phyloP scores from a whole-genome alignment of 2,888 invertebrate genomes.

The Daptonema setosum region DNA sequence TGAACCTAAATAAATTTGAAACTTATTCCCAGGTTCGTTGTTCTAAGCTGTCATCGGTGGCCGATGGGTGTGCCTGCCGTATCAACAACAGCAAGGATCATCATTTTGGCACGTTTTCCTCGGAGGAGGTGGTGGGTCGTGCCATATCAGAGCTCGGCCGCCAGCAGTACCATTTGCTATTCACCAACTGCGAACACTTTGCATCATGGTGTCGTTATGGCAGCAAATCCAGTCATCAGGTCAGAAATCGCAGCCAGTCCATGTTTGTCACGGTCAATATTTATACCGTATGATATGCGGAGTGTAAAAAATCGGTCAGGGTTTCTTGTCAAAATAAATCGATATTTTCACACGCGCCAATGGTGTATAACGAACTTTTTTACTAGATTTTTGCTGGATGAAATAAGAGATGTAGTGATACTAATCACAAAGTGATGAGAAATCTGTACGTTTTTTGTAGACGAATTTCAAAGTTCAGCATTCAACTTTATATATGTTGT shows the following conservation, averaged over 20 bases:
- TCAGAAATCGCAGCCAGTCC: not conserved
- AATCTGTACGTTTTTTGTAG: too few species aligned
- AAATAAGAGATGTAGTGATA: not conserved
- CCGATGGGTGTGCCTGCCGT: not conserved
- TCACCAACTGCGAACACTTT: conserved; percentile 26
- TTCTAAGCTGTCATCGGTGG: not conserved
- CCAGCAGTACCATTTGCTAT: conserved; percentile 21
- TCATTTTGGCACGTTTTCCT: conserved; percentile 12
- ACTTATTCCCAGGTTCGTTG: conserved; percentile 4
- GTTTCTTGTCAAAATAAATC: too few species aligned
- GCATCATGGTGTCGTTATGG: conserved; percentile 25
- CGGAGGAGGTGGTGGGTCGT: conserved; percentile 13
- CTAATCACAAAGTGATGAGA: too few species aligned
- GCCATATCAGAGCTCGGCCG: conserved; percentile 17
- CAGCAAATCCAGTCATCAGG: not conserved
- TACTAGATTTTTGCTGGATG: not conserved
- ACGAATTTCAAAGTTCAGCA: too few species aligned
- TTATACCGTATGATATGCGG: not conserved
- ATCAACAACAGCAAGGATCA: conserved; percentile 5
- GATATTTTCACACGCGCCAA: too few species aligned
- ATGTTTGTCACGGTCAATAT: not conserved
- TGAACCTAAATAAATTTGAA: too few species aligned
- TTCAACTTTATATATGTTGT: too few species aligned
- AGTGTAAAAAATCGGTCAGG: too few species aligned
- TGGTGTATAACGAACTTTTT: too few species aligned